Evolutionary conservation across 1,140 invertebrate species (phyloP).

Genomic region (Cherax destructor): DNA sequence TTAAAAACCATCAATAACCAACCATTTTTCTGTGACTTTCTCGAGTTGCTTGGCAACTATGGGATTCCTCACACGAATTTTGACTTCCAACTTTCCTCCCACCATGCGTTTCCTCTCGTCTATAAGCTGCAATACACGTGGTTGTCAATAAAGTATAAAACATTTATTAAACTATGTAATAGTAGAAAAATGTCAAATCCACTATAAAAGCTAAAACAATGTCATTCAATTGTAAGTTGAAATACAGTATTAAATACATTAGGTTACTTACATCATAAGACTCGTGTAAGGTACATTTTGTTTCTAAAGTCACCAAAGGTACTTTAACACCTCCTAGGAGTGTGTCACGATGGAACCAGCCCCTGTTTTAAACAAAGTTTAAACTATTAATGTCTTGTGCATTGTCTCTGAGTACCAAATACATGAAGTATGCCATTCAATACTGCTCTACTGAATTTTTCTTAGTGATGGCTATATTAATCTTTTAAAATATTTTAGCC

Average conservation of each 20-base stretch:
- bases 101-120: slow-evolving; percentile 91
- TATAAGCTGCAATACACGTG: slow-evolving; percentile 82
- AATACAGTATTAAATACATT: neutral
- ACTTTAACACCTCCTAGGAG: slow-evolving; percentile 89
- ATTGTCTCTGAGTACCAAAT: neutral
- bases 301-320: slow-evolving; percentile 90
- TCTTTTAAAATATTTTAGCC: too few relatives aligned
- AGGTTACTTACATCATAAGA: slow-evolving; percentile 85
- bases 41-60: slow-evolving; percentile 93
- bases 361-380: slow-evolving; percentile 79
- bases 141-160: neutral
- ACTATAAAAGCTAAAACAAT: too few relatives aligned
- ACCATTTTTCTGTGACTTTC: slow-evolving; percentile 93
- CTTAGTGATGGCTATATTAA: too few relatives aligned
- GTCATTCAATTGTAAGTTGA: too few relatives aligned
- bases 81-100: slow-evolving; percentile 94
- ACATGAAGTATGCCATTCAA: too few relatives aligned
- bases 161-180: too few relatives aligned
- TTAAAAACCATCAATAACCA: slow-evolving; percentile 80
- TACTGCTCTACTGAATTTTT: too few relatives aligned
- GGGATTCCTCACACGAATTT: slow-evolving; percentile 93
- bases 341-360: slow-evolving; percentile 90
- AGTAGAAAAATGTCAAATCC: too few relatives aligned
- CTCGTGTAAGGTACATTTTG: slow-evolving; percentile 90
- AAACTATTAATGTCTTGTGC: neutral